A percentile compares a stretch with the other conserved stretches of the same genome.
phyloP scores from a whole-genome alignment of 2,888 invertebrate genomes.

The Bugula neritina region DNA sequence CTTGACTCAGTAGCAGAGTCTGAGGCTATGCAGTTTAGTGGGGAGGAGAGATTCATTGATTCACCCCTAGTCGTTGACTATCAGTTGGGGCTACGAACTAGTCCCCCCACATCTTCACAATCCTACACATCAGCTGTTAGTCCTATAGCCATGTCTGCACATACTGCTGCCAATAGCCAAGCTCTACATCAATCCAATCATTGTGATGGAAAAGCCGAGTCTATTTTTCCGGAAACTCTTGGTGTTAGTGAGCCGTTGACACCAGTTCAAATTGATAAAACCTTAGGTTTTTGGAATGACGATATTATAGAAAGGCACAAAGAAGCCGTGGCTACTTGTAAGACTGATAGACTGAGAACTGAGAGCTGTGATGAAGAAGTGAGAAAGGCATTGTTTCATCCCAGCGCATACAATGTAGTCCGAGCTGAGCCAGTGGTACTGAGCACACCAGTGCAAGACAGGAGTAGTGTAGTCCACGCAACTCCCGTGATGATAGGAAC shows the following conservation, averaged over 20 bases:
- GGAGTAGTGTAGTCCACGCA: constrained; percentile 14
- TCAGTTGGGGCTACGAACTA: neutral
- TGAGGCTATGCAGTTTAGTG: neutral
- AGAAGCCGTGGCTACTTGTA: neutral
- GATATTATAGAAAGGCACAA: neutral
- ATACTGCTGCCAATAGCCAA: neutral
- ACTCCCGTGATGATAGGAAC: constrained; percentile 17
- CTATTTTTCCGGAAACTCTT: neutral
- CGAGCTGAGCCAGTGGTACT: neutral
- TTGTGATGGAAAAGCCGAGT: neutral
- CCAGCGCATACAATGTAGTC: neutral
- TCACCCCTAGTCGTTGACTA: constrained; percentile 25
- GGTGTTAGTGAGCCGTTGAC: neutral
- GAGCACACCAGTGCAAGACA: neutral
- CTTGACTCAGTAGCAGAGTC: neutral
- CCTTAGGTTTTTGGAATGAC: neutral
- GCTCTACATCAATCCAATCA: neutral
- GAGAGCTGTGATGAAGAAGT: neutral
- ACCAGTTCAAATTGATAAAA: neutral
- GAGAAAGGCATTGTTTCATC: neutral
- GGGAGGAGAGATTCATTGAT: constrained; percentile 12
- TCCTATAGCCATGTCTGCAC: neutral
- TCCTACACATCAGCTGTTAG: neutral
- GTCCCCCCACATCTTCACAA: neutral
- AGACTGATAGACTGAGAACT: neutral